These are phyloP conservation scores for Plectropomus leopardus DNA, from an alignment of 2,113 vertebrate genomes.

Conservation along the genomic window DNA sequence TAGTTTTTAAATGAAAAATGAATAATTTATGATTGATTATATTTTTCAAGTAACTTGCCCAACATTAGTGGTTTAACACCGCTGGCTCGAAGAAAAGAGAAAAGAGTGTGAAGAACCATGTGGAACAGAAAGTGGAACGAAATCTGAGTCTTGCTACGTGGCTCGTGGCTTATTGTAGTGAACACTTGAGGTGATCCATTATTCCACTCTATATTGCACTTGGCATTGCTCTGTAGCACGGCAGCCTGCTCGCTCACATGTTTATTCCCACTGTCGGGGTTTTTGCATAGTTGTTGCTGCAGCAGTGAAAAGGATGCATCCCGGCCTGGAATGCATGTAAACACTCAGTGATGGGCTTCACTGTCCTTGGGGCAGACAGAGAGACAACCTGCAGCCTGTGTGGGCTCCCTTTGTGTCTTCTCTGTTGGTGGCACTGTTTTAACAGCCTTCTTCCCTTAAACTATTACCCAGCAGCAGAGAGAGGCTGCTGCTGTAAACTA, in stretches of 20 bases:
- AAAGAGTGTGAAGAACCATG: not conserved
- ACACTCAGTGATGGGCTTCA: constrained; percentile 53
- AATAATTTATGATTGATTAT: not conserved
- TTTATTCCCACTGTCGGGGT: constrained; percentile 28
- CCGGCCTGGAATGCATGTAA: constrained; percentile 70
- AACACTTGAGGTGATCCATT: constrained; percentile 9
- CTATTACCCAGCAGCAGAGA: constrained; percentile 61
- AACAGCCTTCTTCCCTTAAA: constrained; percentile 71
- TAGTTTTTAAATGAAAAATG: not conserved
- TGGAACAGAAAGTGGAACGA: not conserved
- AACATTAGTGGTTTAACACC: not conserved
- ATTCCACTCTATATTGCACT: constrained; percentile 18
- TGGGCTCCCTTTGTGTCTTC: constrained; percentile 71
- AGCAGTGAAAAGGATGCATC: constrained; percentile 46
- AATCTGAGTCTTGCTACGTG: not conserved
- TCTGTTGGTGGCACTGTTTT: constrained; percentile 73
- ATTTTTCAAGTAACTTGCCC: not conserved
- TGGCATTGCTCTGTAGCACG: constrained; percentile 15
- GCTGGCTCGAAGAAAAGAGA: not conserved
- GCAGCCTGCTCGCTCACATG: constrained; percentile 11
- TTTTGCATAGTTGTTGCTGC: constrained; percentile 34
- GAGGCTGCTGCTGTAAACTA: constrained; percentile 43
- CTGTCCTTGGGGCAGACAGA: constrained; percentile 56
- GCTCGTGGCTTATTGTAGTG: constrained; percentile 5
- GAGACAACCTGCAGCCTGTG: constrained; percentile 74